Evolutionary conservation across 2,888 invertebrate species (phyloP), one percentile per base, ranked within the genome.

Genomic region (Cryptus viduatorius): DNA sequence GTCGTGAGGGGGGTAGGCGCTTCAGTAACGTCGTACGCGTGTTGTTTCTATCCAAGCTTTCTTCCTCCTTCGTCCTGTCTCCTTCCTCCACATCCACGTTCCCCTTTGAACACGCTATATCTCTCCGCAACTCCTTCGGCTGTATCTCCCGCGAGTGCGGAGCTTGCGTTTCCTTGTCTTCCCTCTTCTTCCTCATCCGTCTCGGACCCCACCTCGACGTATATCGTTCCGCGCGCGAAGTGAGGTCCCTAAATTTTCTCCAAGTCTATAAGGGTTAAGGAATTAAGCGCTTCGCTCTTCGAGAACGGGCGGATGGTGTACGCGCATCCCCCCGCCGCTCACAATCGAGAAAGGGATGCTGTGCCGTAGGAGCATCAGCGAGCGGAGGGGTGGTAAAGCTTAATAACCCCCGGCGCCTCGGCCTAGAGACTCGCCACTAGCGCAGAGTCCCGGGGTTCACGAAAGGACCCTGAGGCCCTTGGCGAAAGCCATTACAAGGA

Each of bases 201-300:
- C 56, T 53, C 53, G 8, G 59, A 53, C 75, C 59, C 48, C 53
- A 37, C 46, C 53, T 48, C 64, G 16, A 44, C 46, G 44, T 53
- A 53, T 72, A 75, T 67, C 76, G 69, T 61, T 29, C 24, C 50
- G 37, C 59, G 69, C 76, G 75, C 75, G 80, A 84, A 87, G 85
- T 82, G 83, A 88, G 84, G 86, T 91, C 91, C 89, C 91, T 91
- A 92, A 93, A 92, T 93, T 93, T 92, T 91, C 91, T 90, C 87
- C 76, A 88, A 91, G 91, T 92, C 91, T 90, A 92, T 91, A 92
- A 93, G 92, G 92, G 92, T 93, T 93, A 93, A 93, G 92, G 92
- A 93, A 93, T 93, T 93, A 93, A 92, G 87, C 85, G 85, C 71
- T 76, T 80, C 76, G 67, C 86, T 86, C 85, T 86, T 82, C 24